Evolutionary conservation across 2,888 invertebrate genomes (phyloP).

Genomic region (Acanthoscelides obtectus): DNA sequence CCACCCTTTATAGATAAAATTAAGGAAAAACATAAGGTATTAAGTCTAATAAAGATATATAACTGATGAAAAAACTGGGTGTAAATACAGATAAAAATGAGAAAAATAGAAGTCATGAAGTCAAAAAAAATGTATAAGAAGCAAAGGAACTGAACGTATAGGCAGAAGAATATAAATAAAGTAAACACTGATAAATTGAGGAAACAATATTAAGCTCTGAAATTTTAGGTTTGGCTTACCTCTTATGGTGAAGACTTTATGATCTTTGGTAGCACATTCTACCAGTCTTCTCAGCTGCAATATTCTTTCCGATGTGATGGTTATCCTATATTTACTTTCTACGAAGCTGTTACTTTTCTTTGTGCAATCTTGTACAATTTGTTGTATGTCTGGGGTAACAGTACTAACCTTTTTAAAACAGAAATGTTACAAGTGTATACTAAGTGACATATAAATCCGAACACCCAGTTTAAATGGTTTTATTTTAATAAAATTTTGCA

Average conservation of each 20-base stretch:
- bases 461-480: no score
- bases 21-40: no score
- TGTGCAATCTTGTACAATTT: constrained; percentile 25
- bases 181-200: constrained; percentile 1
- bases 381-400: constrained; percentile 29
- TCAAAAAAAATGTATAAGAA: not conserved
- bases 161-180: not conserved
- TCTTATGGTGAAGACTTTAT: constrained; percentile 63
- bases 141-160: not conserved
- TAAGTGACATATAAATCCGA: no score
- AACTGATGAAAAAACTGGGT: no score
- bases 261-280: constrained; percentile 61
- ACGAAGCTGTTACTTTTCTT: constrained; percentile 33
- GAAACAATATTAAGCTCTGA: no score
- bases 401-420: constrained; percentile 8
- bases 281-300: constrained; percentile 60
- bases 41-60: no score
- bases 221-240: constrained; percentile 35
- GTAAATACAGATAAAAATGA: not conserved
- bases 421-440: not conserved
- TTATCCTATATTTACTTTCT: constrained; percentile 42
- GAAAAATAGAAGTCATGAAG: no score
- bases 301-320: constrained; percentile 63
- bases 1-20: no score
- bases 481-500: no score